Percentiles rank a stretch among this genome's conserved stretches.
Evolutionary conservation across 1,140 invertebrate species (phyloP).

Genomic region (Eciton burchellii): DNA sequence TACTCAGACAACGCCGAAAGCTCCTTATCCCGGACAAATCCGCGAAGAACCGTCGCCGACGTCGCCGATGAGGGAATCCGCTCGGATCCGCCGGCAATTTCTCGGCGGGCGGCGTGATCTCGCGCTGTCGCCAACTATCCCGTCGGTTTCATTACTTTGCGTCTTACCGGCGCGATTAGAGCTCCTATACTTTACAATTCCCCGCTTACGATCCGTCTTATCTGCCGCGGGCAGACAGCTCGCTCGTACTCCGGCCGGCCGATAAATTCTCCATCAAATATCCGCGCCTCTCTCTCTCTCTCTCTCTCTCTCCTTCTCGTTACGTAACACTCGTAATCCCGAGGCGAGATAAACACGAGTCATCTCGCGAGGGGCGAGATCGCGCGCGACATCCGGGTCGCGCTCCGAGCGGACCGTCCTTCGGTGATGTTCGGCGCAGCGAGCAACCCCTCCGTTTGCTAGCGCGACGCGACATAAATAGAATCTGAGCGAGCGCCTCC

Average conservation of each 20-base stretch:
- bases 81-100: constrained; percentile 59
- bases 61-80: constrained; percentile 56
- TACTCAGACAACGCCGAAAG: constrained; percentile 62
- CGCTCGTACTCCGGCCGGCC: constrained; percentile 21
- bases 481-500: constrained; percentile 66
- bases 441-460: constrained; percentile 20
- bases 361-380: no score
- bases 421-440: constrained; percentile 31
- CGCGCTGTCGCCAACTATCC: constrained; percentile 32
- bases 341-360: no score
- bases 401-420: no score
- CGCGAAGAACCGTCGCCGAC: constrained; percentile 50
- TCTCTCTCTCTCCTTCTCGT: no score
- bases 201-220: constrained; percentile 54
- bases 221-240: constrained; percentile 43
- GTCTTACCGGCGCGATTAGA: constrained; percentile 57
- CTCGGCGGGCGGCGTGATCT: constrained; percentile 48
- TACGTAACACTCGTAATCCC: not conserved
- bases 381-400: no score
- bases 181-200: constrained; percentile 56
- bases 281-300: no score
- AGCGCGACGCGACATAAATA: constrained; percentile 64
- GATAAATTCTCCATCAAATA: constrained; percentile 33
- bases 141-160: constrained; percentile 59
- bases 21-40: constrained; percentile 66